Base-by-base conservation (phyloP, 2,888 invertebrate species). In the Hyposoter didymator region DNA sequence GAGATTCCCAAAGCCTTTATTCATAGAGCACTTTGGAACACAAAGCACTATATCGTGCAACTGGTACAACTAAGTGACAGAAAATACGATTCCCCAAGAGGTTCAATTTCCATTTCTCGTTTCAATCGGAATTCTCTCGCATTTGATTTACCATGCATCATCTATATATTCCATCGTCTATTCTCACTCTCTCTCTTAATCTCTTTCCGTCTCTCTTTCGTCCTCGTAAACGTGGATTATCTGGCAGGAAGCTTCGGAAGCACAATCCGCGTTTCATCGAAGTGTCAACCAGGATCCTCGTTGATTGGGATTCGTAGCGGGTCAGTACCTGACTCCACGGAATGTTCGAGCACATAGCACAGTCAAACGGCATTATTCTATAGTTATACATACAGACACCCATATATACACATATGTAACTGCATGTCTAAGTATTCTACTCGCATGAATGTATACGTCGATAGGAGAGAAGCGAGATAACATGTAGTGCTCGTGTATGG, bases 281-380 rank as follows among this genome's bases (percentile, higher is more conserved):
- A 59, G 82, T 66, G 72, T 67, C 78, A 79, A 75, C 49, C 79
- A 19, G 85, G 79, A 49, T 32, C 67, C 69, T 66, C 64, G 72
- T 66, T 76, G 79, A 82, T 82, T 85, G 75, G 79, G 82, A 85
- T 80, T 79, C 75, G 82, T 82, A 82, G 66, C 75, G 59, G 72
- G 55, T 85, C 79, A 52, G 59, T 72, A 73, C 49, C 75, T 67
- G 79, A 70, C 64, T 82, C 72, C 62, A 22, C 67, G 76, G 79
- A 82, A 79, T 79, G 67, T 59, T 28, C 62, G 55, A 52, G 66
- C 49, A 67, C 28, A 62, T 52, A 75, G 45, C 28, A 62, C 43
- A 75, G 45, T 12, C 49, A 66, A 78, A 73, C 72, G 72, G 47
- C 66, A 72, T 78, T 83, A 62, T 52, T 78, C 55, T 52, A 72